Percentiles rank a stretch among this genome's conserved stretches.
Evolutionary conservation across 2,888 invertebrate species (phyloP).

Genomic region (Vanessa cardui): DNA sequence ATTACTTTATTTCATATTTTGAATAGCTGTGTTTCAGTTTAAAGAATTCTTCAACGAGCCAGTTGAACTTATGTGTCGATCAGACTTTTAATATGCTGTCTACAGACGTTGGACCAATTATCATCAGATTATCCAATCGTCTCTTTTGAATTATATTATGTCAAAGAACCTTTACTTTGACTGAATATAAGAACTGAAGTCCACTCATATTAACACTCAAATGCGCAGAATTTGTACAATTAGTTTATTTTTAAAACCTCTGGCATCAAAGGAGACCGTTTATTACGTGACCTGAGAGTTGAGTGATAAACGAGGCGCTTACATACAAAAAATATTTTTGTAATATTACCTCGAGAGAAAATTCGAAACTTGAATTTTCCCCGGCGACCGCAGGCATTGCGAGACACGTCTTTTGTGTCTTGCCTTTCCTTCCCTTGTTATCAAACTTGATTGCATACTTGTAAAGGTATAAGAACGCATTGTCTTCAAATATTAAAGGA

Average conservation of each 20-base stretch:
- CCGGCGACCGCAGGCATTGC: not conserved
- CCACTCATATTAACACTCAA: not conserved
- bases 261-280: not conserved
- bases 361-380: not conserved
- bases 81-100: no score
- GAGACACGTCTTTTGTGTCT: slow-evolving; percentile 2
- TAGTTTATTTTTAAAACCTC: not conserved
- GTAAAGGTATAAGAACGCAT: not conserved
- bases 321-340: not conserved
- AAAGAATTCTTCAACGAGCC: no score
- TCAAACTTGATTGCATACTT: not conserved
- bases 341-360: slow-evolving; percentile 2
- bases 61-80: no score
- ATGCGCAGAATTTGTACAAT: not conserved
- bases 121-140: no score
- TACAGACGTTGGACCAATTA: no score
- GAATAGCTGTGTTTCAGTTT: no score
- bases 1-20: no score
- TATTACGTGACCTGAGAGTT: slow-evolving; percentile 9
- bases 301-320: slow-evolving; percentile 6
- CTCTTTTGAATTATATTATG: no score
- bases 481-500: not conserved
- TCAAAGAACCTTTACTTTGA: no score
- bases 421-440: not conserved
- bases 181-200: no score